Evolutionary conservation across 2,888 invertebrate genomes (phyloP).

Genomic region (Pollenia labialis): DNA sequence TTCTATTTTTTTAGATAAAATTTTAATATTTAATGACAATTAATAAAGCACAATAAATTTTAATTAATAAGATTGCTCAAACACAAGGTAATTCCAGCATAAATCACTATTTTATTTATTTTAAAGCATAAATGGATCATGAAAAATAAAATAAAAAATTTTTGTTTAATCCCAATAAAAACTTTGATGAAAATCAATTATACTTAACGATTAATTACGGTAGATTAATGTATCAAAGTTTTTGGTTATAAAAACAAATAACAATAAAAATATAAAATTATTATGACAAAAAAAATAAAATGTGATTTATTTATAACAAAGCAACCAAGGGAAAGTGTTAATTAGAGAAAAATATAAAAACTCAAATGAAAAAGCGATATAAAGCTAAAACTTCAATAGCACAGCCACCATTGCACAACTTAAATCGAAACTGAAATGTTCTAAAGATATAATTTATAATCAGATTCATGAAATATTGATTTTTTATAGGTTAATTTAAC

Average conservation of each 20-base stretch:
- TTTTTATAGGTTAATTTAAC: too few relatives aligned
- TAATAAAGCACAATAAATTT: conserved; percentile 13
- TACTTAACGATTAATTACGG: conserved; percentile 19
- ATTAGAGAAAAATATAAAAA: too few relatives aligned
- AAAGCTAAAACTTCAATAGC: too few relatives aligned
- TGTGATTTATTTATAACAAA: too few relatives aligned
- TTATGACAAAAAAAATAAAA: not conserved
- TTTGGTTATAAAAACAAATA: not conserved
- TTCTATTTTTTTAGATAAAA: not conserved
- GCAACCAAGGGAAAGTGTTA: too few relatives aligned
- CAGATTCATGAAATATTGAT: too few relatives aligned
- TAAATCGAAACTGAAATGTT: too few relatives aligned
- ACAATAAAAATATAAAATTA: not conserved
- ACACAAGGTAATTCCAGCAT: not conserved
- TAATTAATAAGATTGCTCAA: not conserved
- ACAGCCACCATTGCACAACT: too few relatives aligned
- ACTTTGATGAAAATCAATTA: conserved; percentile 5
- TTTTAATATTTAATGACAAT: not conserved
- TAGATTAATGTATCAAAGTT: conserved; percentile 6
- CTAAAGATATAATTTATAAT: too few relatives aligned
- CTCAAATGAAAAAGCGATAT: too few relatives aligned
- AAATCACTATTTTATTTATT: not conserved
- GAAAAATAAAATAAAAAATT: too few relatives aligned
- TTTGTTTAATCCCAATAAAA: too few relatives aligned
- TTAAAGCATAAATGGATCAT: not conserved